Percentiles rank a stretch among this genome's conserved stretches.
These are phyloP conservation scores for Apaloderma vittatum DNA, from an alignment of 2,113 vertebrate genomes.

Conservation along the genomic window DNA sequence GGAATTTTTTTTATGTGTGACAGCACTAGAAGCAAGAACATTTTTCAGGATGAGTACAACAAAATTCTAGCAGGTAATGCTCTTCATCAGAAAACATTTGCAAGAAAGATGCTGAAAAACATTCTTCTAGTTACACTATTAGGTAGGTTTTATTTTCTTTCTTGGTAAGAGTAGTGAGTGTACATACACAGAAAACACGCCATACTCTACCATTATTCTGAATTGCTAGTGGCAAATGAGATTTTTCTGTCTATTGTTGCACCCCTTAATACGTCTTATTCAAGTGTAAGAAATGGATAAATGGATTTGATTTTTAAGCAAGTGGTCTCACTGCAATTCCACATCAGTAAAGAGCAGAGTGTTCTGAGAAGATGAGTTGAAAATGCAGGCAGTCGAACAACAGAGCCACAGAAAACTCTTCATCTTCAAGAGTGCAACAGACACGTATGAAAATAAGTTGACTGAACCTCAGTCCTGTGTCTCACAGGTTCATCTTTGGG, in stretches of 20 bases:
- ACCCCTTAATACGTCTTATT: neutral
- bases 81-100: neutral
- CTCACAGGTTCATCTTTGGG: neutral
- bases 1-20: neutral
- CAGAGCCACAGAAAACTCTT: neutral
- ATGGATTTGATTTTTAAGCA: neutral
- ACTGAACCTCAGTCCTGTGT: neutral
- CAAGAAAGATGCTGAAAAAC: conserved; percentile 15
- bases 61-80: neutral
- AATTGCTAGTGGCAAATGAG: neutral
- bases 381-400: neutral
- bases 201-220: neutral
- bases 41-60: neutral
- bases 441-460: neutral
- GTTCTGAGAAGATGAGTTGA: neutral
- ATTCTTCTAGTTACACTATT: neutral
- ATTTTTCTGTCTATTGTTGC: neutral
- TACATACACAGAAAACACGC: neutral
- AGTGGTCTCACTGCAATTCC: neutral
- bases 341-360: neutral
- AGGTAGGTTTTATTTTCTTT: conserved; percentile 47
- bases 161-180: neutral
- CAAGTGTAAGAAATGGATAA: neutral
- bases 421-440: neutral
- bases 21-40: neutral